Base-by-base conservation (phyloP, 2,113 vertebrate species). In the Natator depressus region DNA sequence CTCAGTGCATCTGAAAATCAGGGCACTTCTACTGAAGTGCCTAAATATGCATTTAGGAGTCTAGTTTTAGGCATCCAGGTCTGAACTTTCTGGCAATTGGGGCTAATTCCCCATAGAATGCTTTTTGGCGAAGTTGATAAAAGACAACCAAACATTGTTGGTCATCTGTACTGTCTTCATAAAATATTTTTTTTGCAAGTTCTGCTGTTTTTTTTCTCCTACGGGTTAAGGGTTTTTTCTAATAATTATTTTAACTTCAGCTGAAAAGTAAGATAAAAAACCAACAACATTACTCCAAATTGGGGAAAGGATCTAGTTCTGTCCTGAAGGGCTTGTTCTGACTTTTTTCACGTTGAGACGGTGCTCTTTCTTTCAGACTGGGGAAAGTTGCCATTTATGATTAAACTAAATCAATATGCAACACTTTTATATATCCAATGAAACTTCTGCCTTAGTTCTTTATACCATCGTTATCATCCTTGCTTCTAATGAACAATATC, bases 21-120 rank as follows among this genome's bases (percentile, higher is more conserved):
- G n/a, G 35, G 19, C 19, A 38, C 17, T 69, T 19, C 65, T 69
- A n/a, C 19, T 20, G 19, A 69, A 69, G 17, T 16, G 75, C 75
- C 42, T 78, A 78, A 78, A 78, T 16, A 53, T 81, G 54, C 31
- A 29, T 11, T 4, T 6, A 78, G 54, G 46, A 75, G 4, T 86
- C 91, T 91, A 83, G 53, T 84, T 96, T 91, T 84, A 86, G 85
- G 59, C 27, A 82, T 49, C 31, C 38, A 35, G 42, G 53, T 93
- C 84, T 54, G 62, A 89, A 46, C 25, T 59, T 87, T 91, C 5
- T 89, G 84, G 57, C 38, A 91, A n/a, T n/a, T 79, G 47, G 47
- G 80, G 53, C 11, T 1, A 57, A 65, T 86, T 85, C 89, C 82
- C 29, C 88, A 17, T 2, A 5, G 69, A 87, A 8, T 20, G 87